Conservation (phyloP, 2,888 invertebrate species). For the Lasioglossum marginatum region DNA sequence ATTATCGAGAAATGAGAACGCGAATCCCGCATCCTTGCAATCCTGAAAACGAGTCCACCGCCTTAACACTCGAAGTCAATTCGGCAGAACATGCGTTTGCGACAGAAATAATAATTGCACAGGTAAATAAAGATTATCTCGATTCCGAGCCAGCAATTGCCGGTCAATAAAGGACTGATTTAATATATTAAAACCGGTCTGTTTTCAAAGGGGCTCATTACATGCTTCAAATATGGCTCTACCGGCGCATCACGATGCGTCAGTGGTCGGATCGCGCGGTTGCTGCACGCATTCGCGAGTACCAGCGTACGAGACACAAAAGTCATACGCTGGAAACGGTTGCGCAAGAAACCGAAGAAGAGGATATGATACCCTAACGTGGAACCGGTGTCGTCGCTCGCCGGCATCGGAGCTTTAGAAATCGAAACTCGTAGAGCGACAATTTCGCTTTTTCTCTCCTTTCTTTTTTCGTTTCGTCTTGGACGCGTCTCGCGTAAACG, state of each 20-base stretch:
- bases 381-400: conserved; percentile 39
- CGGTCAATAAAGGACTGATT: background rate
- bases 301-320: conserved; percentile 31
- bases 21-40: too few species aligned
- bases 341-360: conserved; percentile 53
- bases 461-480: background rate
- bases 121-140: background rate
- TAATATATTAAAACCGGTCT: background rate
- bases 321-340: conserved; percentile 41
- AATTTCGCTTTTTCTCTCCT: conserved; percentile 20
- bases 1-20: too few species aligned
- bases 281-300: conserved; percentile 21
- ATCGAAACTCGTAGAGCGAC: conserved; percentile 44
- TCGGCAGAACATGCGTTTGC: background rate
- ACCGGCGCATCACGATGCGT: conserved; percentile 22
- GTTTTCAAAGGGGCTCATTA: conserved; percentile 14
- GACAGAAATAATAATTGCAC: background rate
- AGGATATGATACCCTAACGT: conserved; percentile 25
- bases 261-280: conserved; percentile 7
- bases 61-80: background rate
- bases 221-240: conserved; percentile 19
- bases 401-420: conserved; percentile 38
- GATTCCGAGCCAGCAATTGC: background rate
- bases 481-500: conserved; percentile 22
- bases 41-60: too few species aligned